Evolutionary conservation across 1,140 invertebrate species (phyloP), one percentile per base, ranked within the genome.

Genomic region (Globodera rostochiensis): DNA sequence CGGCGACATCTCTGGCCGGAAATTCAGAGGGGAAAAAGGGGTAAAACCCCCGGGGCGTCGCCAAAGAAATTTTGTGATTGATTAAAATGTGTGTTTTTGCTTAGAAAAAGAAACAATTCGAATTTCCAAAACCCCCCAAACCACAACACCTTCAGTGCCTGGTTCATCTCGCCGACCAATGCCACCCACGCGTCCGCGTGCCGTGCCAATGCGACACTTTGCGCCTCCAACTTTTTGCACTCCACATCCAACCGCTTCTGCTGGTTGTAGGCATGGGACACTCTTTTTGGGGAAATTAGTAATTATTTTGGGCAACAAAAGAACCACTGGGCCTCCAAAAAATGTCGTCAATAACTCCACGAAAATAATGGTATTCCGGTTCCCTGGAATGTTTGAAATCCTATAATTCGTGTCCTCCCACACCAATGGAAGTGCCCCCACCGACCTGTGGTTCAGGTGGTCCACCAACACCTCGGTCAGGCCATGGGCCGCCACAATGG

Each of bases 261-360:
- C 91, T 99, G 98, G 64, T 98, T 92, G 91, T 99, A 99, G 6
- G 97, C 96, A 91, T 98, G 95, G 5, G 96, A 95, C 46, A 98
- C 96, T 57, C 93, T 93, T 36, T 36, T 36, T 36, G 36, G 36
- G 36, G 36, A 94, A 90, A 86, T 90, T 91, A 76, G 66, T 78
- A 82, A 82, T 67, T 67, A 66, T 73, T 73, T 85, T 36, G 71
- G 13, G 21, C 46, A 49, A 46, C 4, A 46, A 77, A 77, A 45
- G 36, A 36, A 36, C 36, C 36, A 36, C 2, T 36, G 36, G 3
- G 2, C 36, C 1, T 36, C 36, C 36, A 36, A 36, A 36, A 36
- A 36, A 36, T 36, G 36, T 1, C 36, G 36, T 36, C 36, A n/a
- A 21, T 77, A n/a, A 13, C 36, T 25, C 8, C 46, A 66, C 67